phyloP scores from a whole-genome alignment of 2,888 invertebrate genomes.

The Eilema caniola region DNA sequence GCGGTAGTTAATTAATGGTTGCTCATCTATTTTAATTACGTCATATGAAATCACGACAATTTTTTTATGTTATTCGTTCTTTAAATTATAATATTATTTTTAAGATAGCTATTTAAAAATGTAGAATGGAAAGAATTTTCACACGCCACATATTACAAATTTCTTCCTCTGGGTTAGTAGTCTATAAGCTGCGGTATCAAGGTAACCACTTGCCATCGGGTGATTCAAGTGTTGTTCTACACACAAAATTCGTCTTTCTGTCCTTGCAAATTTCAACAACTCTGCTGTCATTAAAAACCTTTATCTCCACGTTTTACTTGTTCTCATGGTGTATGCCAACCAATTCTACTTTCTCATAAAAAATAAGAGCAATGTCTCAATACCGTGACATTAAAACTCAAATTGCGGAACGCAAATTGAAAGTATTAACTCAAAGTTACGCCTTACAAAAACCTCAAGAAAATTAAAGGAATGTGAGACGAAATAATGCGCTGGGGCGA shows the following conservation, averaged over 20 bases:
- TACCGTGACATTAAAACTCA: neutral
- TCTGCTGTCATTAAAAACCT: neutral
- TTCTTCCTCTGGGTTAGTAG: neutral
- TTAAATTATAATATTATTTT: neutral
- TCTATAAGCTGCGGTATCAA: too few species aligned
- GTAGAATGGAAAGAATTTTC: neutral
- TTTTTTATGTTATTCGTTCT: conserved; percentile 11
- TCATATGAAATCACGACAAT: conserved; percentile 59
- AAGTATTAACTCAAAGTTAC: neutral
- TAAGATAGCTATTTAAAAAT: neutral
- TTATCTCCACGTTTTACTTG: neutral
- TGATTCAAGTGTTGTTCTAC: too few species aligned
- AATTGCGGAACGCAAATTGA: neutral
- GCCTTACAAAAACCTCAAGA: neutral
- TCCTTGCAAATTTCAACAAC: too few species aligned
- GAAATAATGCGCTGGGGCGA: conserved; percentile 33
- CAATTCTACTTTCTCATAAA: neutral
- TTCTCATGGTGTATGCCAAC: neutral
- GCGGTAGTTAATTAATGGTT: conserved; percentile 5
- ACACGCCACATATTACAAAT: neutral
- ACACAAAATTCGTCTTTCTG: too few species aligned
- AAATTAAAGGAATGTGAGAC: conserved; percentile 55
- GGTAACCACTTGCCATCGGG: too few species aligned
- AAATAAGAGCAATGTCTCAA: neutral
- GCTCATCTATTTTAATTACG: neutral